Evolutionary conservation across 2,113 vertebrate genomes (phyloP), one percentile per base, ranked within the genome.

Genomic region (Oreocharis arfaki): DNA sequence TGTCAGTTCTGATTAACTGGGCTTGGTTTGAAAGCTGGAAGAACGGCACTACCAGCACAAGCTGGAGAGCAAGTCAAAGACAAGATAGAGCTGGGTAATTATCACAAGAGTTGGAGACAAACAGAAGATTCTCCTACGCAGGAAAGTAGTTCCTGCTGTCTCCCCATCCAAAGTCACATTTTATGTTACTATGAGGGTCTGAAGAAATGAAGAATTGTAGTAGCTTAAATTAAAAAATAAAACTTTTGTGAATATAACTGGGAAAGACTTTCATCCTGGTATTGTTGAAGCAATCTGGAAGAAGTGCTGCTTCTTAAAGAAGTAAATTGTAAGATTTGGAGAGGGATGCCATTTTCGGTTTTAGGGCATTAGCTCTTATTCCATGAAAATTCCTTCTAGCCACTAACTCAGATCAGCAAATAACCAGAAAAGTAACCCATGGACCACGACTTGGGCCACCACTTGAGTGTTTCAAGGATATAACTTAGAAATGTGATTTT

Each of bases 401-500:
- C 44, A 67, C 39, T 79, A 79, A 76, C 22, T 57, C 49, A 64
- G n/a, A 74, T 16, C 17, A 85, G 41, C 42, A 28, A 85, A 63
- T 32, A 79, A 88, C 11, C 14, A 57, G 61, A 74, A 46, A 71
- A 53, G 15, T 41, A 47, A 37, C 24, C 33, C 39, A 53, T 17
- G 27, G 56, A 53, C 76, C 68, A n/a, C 16, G 52, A 67, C 76
- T 89, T 71, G 71, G 44, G 33, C 68, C 9, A 67, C 35, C 39
- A 57, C 80, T 87, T 19, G 35, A 82, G 39, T 11, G 39, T 47
- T 80, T 71, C 63, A 88, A 92, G 88, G 71, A 77, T 89, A n/a
- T 74, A 95, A 97, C 93, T 96, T 97, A 78, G 73, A 41, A 50
- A 92, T 86, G 65, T 68, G 73, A 84, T 89, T 97, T 96, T 89